Evolutionary conservation across 1,140 invertebrate species (phyloP).

Genomic region (Tetramorium simillimum): DNA sequence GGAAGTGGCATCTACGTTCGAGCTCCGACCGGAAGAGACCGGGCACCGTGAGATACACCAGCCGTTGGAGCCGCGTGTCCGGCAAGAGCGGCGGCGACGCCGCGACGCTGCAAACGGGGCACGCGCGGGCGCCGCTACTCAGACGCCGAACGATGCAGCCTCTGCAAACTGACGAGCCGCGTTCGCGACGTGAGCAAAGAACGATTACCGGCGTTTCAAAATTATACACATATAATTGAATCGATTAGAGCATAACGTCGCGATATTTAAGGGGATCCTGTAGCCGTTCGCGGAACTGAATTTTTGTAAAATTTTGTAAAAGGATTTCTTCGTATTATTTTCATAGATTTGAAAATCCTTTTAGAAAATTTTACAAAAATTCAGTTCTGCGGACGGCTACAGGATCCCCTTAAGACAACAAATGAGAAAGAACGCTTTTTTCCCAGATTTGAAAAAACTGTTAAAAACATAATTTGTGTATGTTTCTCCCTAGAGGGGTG

Average conservation of each 20-base stretch:
- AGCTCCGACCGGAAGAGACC: conserved; percentile 86
- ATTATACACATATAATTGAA: not conserved
- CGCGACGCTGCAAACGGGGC: conserved; percentile 80
- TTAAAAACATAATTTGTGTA: not conserved
- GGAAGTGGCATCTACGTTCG: conserved; percentile 79
- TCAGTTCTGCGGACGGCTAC: no score
- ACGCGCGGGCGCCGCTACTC: conserved; percentile 89
- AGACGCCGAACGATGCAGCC: conserved; percentile 96
- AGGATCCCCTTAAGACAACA: no score
- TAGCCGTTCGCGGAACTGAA: no score
- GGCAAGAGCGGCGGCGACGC: conserved; percentile 86
- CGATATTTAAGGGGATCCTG: not conserved
- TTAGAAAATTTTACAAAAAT: no score
- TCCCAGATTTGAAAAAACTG: not conserved
- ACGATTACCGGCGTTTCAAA: not conserved
- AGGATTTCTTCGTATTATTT: no score
- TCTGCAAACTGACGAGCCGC: conserved; percentile 90
- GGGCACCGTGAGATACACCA: conserved; percentile 92
- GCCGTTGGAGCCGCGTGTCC: conserved; percentile 89
- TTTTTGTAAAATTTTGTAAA: no score
- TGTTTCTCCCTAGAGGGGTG: not conserved
- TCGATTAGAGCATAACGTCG: not conserved
- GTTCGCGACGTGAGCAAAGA: not conserved
- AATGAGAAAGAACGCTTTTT: not conserved
- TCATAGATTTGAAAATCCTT: no score